These are phyloP conservation scores for Helicoverpa armigera DNA, from an alignment of 1,140 invertebrate species.

Conservation along the genomic window DNA sequence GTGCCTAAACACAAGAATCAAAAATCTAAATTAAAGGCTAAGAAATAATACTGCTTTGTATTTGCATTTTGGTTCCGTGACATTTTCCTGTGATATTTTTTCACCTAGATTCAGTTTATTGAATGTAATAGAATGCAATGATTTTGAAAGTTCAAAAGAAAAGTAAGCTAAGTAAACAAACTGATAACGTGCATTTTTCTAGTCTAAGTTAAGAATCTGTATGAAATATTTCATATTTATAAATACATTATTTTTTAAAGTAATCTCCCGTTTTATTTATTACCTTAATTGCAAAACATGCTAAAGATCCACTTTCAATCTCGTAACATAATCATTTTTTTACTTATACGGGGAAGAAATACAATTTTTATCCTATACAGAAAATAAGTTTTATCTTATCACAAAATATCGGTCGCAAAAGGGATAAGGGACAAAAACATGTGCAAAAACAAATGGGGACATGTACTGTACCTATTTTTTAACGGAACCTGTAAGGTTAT, in stretches of 20 bases:
- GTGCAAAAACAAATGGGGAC: no score
- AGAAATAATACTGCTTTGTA: neutral
- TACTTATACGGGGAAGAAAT: no score
- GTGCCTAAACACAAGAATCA: no score
- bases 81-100: neutral
- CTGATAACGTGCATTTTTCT: slow-evolving; percentile 45
- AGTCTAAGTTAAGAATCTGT: slow-evolving; percentile 51
- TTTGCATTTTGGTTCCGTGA: neutral
- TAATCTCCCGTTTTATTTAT: neutral
- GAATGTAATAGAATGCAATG: neutral
- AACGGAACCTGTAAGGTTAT: neutral
- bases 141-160: neutral
- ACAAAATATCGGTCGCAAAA: no score
- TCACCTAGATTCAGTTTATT: slow-evolving; percentile 19
- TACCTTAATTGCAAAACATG: no score
- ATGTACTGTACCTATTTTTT: neutral
- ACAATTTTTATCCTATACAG: no score
- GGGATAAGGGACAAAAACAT: no score
- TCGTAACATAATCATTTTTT: no score
- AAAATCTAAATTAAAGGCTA: neutral
- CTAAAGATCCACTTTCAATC: no score
- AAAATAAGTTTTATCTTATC: no score
- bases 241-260: slow-evolving; percentile 36
- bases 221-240: slow-evolving; percentile 53
- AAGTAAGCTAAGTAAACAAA: slow-evolving; percentile 24